phyloP scores from a whole-genome alignment of 2,797 vertebrate genomes.

The Propithecus perrieri region DNA sequence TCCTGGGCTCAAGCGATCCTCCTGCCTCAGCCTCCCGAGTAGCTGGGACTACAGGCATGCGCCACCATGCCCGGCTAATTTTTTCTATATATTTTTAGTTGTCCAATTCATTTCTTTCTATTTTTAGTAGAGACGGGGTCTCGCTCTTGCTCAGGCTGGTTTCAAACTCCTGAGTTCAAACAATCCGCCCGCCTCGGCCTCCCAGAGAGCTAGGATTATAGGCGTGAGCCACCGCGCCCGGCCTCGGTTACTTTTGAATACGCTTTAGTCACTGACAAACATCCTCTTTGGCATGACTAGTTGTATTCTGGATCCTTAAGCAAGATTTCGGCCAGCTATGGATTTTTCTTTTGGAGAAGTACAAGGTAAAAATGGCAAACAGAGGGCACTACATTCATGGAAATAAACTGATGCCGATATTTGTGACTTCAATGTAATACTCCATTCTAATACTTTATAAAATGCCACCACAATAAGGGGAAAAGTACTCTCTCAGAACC shows the following conservation, averaged over 20 bases:
- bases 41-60: too few relatives aligned
- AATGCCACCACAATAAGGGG: not conserved
- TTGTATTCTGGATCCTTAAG: not conserved
- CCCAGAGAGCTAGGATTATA: too few relatives aligned
- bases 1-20: too few relatives aligned
- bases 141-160: too few relatives aligned
- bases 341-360: conserved; percentile 27
- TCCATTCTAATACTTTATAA: not conserved
- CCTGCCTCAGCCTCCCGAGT: too few relatives aligned
- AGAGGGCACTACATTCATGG: not conserved
- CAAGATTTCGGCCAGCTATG: not conserved
- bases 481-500: not conserved
- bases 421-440: not conserved
- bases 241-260: not conserved
- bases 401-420: not conserved
- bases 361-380: not conserved
- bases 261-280: not conserved
- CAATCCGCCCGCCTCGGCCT: too few relatives aligned
- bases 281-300: not conserved
- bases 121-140: too few relatives aligned
- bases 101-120: too few relatives aligned
- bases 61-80: too few relatives aligned
- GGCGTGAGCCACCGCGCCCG: too few relatives aligned
- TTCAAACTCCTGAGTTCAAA: too few relatives aligned
- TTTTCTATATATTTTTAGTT: too few relatives aligned